phyloP scores from a whole-genome alignment of 2,797 vertebrate genomes.

The Diplodus puntazzo region DNA sequence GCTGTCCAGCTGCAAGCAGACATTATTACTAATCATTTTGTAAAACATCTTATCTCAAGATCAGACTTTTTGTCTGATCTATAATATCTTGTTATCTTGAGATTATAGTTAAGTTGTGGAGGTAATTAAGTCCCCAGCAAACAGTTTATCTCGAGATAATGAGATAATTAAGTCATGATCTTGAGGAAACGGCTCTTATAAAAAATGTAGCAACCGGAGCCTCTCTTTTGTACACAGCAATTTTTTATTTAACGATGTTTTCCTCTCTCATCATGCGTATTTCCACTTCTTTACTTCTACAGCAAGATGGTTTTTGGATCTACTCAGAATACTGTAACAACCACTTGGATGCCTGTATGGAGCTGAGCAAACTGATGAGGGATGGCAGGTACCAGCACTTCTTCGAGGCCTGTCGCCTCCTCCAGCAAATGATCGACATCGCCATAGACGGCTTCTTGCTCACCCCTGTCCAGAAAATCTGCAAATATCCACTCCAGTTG shows the following conservation, averaged over 20 bases:
- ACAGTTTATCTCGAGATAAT: constrained; percentile 40
- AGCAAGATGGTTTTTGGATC: constrained; percentile 99
- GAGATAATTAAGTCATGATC: constrained; percentile 49
- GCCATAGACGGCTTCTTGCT: constrained; percentile 98
- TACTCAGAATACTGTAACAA: constrained; percentile 99
- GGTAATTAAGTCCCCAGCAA: constrained; percentile 49
- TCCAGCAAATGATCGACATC: constrained; percentile 99
- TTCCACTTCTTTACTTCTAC: constrained; percentile 40
- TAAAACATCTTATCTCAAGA: constrained; percentile 34
- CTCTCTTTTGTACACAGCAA: background rate
- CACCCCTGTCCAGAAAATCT: constrained; percentile 99
- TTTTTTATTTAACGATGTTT: constrained; percentile 12
- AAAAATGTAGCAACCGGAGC: constrained; percentile 15
- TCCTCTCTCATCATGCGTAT: constrained; percentile 28
- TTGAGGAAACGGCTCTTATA: constrained; percentile 32
- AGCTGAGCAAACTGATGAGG: constrained; percentile 97
- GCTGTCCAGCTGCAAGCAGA: constrained; percentile 24
- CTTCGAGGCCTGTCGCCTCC: constrained; percentile 97
- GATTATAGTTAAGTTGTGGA: constrained; percentile 37
- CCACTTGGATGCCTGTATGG: constrained; percentile 98
- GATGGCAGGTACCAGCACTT: constrained; percentile 99
- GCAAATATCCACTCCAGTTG: constrained; percentile 98
- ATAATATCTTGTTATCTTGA: constrained; percentile 43
- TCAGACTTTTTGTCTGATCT: constrained; percentile 9
- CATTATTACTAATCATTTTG: constrained; percentile 27